These are phyloP conservation scores for Phalanger gymnotis DNA, from an alignment of 2,797 vertebrate species.

Conservation along the genomic window DNA sequence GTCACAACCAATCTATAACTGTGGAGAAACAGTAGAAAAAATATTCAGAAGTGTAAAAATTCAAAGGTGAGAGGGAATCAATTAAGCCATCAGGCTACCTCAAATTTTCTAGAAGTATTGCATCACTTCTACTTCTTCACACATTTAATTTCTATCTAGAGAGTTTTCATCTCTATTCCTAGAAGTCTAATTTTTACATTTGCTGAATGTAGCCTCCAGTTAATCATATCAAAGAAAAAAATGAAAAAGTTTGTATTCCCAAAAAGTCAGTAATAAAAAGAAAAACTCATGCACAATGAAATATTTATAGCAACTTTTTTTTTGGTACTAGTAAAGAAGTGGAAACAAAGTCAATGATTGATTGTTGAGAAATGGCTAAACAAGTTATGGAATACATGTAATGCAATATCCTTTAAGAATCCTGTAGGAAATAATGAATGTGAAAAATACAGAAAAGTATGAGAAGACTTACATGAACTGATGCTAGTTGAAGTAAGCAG, in stretches of 20 bases:
- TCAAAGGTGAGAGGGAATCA: neutral
- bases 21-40: neutral
- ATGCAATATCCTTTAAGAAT: neutral
- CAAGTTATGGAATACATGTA: neutral
- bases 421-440: neutral
- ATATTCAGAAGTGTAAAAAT: neutral
- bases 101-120: neutral
- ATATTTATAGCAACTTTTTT: neutral
- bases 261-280: neutral
- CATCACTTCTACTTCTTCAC: neutral
- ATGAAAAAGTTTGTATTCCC: neutral
- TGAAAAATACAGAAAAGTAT: neutral
- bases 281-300: neutral
- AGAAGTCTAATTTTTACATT: neutral
- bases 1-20: neutral
- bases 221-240: neutral
- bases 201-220: neutral
- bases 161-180: neutral
- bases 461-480: neutral
- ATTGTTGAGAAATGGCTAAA: neutral
- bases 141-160: neutral
- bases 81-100: neutral
- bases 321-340: neutral
- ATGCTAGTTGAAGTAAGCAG: neutral
- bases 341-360: neutral